Evolutionary conservation across 1,140 invertebrate genomes (phyloP).

Genomic region (Sycophila sp.): DNA sequence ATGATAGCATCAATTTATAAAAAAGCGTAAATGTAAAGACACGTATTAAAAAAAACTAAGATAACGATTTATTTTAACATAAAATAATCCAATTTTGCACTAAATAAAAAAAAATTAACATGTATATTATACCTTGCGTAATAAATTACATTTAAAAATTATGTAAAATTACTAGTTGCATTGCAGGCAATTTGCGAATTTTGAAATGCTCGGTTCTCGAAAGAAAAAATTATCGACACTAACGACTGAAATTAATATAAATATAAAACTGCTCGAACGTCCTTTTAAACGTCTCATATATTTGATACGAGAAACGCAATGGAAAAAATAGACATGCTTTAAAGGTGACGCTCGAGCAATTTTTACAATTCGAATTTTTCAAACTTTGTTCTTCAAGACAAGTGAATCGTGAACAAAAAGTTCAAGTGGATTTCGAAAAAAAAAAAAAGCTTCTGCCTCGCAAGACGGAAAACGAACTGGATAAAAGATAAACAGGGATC

Average conservation of each 20-base stretch:
- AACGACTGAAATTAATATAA: no score
- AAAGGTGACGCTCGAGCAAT: slow-evolving; percentile 17
- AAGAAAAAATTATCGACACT: no score
- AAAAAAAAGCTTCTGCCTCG: not conserved
- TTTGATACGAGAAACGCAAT: slow-evolving; percentile 26
- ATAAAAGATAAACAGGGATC: not conserved
- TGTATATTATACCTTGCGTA: not conserved
- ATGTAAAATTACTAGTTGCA: not conserved
- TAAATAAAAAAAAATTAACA: slow-evolving; percentile 21
- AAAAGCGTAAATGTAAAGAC: slow-evolving; percentile 7
- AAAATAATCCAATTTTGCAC: slow-evolving; percentile 27
- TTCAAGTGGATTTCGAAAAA: not conserved
- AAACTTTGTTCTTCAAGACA: not conserved
- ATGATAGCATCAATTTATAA: slow-evolving; percentile 31
- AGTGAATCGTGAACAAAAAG: not conserved
- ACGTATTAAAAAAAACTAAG: slow-evolving; percentile 11
- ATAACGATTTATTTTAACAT: slow-evolving; percentile 29
- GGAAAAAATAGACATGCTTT: slow-evolving; percentile 27
- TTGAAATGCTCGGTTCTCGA: slow-evolving; percentile 16
- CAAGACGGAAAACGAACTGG: not conserved
- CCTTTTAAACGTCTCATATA: slow-evolving; percentile 32
- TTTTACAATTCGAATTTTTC: not conserved
- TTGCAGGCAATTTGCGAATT: not conserved
- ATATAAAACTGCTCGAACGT: not conserved
- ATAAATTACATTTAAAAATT: slow-evolving; percentile 6